Evolutionary conservation across 2,113 vertebrate genomes (phyloP).

Genomic region (Podiceps cristatus): DNA sequence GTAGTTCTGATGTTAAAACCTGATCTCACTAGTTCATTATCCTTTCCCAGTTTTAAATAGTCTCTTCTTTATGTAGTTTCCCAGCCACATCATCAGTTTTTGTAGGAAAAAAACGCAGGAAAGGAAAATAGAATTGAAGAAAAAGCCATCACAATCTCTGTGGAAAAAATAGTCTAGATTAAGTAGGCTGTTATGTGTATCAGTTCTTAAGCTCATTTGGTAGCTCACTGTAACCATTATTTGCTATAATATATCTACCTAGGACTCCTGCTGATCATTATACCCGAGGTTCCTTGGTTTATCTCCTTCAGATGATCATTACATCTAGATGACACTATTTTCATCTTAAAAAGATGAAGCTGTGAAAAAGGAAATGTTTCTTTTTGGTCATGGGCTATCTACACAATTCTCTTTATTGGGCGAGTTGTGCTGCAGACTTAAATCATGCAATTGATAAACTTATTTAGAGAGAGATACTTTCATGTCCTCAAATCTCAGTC

Average conservation of each 20-base stretch:
- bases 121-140: background rate
- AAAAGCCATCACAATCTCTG: background rate
- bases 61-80: background rate
- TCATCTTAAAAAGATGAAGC: background rate
- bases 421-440: background rate
- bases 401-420: background rate
- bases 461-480: background rate
- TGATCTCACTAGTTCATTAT: background rate
- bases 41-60: background rate
- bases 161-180: background rate
- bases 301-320: background rate
- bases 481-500: background rate
- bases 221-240: background rate
- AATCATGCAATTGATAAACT: background rate
- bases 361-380: background rate
- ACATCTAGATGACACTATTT: background rate
- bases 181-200: background rate
- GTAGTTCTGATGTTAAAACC: background rate
- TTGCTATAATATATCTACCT: background rate
- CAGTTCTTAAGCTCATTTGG: background rate
- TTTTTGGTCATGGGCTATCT: background rate
- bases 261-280: background rate
- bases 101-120: background rate
- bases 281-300: background rate
- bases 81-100: background rate